Conservation (phyloP, 35 echinoderm and acorn worm genomes). For the Stichopus chloronotus region DNA sequence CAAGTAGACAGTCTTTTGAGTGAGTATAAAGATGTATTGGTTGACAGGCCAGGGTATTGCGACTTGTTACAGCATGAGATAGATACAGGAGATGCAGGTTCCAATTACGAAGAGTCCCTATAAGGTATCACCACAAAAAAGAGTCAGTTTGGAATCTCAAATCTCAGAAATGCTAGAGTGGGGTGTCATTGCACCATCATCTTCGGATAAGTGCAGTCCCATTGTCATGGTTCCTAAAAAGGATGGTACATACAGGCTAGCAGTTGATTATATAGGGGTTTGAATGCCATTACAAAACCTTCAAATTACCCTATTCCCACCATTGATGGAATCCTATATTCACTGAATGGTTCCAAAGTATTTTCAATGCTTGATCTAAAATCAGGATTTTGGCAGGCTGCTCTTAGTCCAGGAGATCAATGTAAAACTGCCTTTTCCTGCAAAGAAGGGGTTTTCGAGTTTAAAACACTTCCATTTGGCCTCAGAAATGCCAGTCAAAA, state of each 20-base stretch:
- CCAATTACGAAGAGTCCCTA: background rate
- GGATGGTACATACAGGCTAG: constrained; percentile 21
- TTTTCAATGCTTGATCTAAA: constrained; percentile 25
- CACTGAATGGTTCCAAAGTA: constrained; percentile 5
- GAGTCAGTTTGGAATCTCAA: background rate
- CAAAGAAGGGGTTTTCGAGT: constrained; percentile 17
- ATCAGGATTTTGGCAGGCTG: constrained; percentile 19
- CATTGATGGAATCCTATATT: constrained; percentile 24
- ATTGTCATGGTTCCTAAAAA: constrained; percentile 24
- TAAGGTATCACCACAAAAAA: constrained; percentile 19
- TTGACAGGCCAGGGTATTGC: constrained; percentile 28
- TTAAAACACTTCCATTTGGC: constrained; percentile 14
- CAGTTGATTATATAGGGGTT: constrained; percentile 20
- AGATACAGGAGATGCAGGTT: constrained; percentile 15
- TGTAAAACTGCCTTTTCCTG: too few relatives aligned
- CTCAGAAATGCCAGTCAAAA: constrained; percentile 23
- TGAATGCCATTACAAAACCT: constrained; percentile 18
- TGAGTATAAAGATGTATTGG: constrained; percentile 28
- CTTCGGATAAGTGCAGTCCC: background rate
- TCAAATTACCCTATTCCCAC: constrained; percentile 36
- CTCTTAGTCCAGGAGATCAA: background rate
- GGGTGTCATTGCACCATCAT: background rate
- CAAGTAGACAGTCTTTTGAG: background rate
- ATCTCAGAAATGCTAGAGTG: constrained; percentile 7
- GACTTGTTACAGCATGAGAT: background rate